Percentiles rank a stretch among this genome's conserved stretches.
Conservation (phyloP, 92 coral and sea anemone genomes). For the Epizoanthus fatuus region DNA sequence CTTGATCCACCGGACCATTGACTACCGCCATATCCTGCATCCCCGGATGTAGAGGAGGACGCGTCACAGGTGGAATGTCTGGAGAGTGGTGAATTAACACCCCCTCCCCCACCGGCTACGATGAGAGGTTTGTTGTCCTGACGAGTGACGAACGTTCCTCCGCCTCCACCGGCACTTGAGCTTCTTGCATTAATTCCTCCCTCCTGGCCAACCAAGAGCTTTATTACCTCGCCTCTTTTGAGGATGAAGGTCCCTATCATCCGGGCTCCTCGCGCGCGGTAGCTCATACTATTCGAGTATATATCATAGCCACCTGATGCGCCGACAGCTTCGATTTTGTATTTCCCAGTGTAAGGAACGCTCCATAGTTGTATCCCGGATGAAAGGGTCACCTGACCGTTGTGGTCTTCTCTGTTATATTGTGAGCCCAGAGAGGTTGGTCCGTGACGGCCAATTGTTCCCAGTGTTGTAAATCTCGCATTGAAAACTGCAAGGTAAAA, state of each 20-base stretch:
- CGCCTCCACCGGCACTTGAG: slow-evolving; percentile 1
- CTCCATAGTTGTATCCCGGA: too few species aligned
- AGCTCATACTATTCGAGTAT: not conserved
- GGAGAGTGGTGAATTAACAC: not conserved
- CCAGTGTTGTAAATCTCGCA: not conserved
- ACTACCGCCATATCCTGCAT: not conserved
- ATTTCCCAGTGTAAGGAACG: too few species aligned
- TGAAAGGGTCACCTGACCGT: too few species aligned
- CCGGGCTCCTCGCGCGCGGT: slow-evolving; percentile 1
- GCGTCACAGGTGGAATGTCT: too few species aligned
- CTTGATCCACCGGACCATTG: not conserved
- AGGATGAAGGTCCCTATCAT: not conserved
- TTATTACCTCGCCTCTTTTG: not conserved
- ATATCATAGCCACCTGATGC: too few species aligned
- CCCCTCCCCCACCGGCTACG: slow-evolving; percentile 16
- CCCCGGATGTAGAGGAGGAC: too few species aligned
- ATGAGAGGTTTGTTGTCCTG: not conserved
- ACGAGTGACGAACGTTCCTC: slow-evolving; percentile 26
- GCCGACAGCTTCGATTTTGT: too few species aligned
- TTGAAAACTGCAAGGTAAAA: not conserved
- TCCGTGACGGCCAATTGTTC: not conserved
- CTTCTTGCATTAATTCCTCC: not conserved
- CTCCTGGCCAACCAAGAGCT: slow-evolving; percentile 23
- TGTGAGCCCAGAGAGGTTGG: not conserved
- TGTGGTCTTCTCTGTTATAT: too few species aligned